Conservation (phyloP, 2,113 vertebrate species). For the Australoheros scitulus region DNA sequence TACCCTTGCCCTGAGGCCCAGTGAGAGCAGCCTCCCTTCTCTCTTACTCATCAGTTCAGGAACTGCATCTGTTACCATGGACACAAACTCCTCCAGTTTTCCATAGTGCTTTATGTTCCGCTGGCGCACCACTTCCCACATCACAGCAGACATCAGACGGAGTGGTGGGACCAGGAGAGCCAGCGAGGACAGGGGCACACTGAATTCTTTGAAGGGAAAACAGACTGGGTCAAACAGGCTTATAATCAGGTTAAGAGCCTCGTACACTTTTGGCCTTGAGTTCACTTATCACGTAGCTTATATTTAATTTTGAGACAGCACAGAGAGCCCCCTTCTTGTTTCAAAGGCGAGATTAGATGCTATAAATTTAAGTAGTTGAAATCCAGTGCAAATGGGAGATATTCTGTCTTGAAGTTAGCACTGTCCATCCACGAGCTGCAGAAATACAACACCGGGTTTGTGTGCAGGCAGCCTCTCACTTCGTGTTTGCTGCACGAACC, state of each 20-base stretch:
- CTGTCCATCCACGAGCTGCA: neutral
- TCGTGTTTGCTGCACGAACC: neutral
- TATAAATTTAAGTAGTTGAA: neutral
- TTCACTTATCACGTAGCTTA: neutral
- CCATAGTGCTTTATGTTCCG: slow-evolving; percentile 81
- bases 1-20: slow-evolving; percentile 87
- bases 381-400: no score
- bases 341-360: neutral
- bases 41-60: slow-evolving; percentile 84
- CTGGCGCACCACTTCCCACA: slow-evolving; percentile 81
- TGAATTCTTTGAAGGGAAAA: slow-evolving; percentile 65
- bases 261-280: neutral
- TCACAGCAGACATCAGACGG: slow-evolving; percentile 81
- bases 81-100: slow-evolving; percentile 84
- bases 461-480: neutral
- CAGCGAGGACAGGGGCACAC: slow-evolving; percentile 75
- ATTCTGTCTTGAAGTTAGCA: neutral
- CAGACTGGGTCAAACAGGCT: neutral
- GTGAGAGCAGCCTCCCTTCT: slow-evolving; percentile 83
- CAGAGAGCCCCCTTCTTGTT: neutral
- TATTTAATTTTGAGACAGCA: neutral
- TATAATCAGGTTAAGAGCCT: neutral
- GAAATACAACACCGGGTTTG: neutral
- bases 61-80: slow-evolving; percentile 79
- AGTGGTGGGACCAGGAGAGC: slow-evolving; percentile 79